A percentile compares a stretch with the other conserved stretches of the same genome.
Evolutionary conservation across 2,797 vertebrate genomes (phyloP).

Genomic region (Danio jaintianensis): DNA sequence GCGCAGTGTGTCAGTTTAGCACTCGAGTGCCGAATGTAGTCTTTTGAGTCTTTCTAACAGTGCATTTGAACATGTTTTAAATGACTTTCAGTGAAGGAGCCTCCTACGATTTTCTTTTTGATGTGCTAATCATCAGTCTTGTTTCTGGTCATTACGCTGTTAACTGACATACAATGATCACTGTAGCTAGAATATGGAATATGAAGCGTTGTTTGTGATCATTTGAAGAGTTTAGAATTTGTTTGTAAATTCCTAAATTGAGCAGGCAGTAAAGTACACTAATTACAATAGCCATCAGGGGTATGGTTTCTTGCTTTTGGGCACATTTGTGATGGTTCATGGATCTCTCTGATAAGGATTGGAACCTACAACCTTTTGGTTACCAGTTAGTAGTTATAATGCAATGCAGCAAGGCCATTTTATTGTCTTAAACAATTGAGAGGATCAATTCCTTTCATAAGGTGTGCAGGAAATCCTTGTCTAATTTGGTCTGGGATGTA

Average conservation of each 20-base stretch:
- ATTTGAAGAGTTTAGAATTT: constrained; percentile 1
- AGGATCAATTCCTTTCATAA: no score
- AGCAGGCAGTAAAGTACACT: background rate
- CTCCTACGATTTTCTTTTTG: background rate
- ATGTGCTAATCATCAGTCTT: background rate
- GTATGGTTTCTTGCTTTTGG: background rate
- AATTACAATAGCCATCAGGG: background rate
- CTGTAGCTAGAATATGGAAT: background rate
- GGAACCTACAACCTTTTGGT: background rate
- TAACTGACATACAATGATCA: background rate
- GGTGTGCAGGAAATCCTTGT: no score
- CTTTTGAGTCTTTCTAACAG: constrained; percentile 13
- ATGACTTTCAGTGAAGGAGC: constrained; percentile 10
- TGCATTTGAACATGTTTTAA: constrained; percentile 13
- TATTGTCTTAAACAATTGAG: no score
- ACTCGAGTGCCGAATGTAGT: constrained; percentile 22
- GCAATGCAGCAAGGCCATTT: background rate
- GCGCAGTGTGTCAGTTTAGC: constrained; percentile 25
- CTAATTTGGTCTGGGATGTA: no score
- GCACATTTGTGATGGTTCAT: background rate
- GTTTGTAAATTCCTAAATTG: constrained; percentile 15
- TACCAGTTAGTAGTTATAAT: background rate
- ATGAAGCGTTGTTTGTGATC: background rate
- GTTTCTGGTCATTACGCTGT: background rate
- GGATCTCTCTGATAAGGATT: background rate